These are phyloP conservation scores for Nysson spinosus DNA, from an alignment of 2,888 invertebrate genomes.

Conservation along the genomic window DNA sequence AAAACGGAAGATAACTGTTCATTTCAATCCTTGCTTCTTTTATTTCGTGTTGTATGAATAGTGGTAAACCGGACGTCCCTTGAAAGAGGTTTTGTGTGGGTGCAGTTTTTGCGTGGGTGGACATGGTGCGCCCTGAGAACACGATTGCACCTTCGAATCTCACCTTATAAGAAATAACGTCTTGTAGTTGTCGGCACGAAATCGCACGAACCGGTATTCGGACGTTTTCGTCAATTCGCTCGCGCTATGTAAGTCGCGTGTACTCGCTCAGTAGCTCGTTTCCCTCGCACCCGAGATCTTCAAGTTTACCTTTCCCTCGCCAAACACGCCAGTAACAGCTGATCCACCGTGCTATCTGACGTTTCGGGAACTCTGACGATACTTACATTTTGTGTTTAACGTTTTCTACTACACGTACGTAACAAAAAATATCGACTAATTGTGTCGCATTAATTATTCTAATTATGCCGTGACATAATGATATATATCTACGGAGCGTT, in stretches of 20 bases:
- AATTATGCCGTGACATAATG: too few species aligned
- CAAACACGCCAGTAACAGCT: slow-evolving; percentile 31
- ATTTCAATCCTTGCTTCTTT: slow-evolving; percentile 38
- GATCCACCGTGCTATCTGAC: slow-evolving; percentile 27
- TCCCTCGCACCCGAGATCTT: too few species aligned
- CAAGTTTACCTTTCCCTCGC: too few species aligned
- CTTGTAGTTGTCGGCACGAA: slow-evolving; percentile 24
- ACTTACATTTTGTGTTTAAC: too few species aligned
- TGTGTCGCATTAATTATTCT: too few species aligned
- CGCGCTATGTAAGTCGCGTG: slow-evolving; percentile 19
- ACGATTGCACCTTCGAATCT: slow-evolving; percentile 29
- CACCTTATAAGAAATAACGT: slow-evolving; percentile 53
- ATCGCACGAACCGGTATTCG: slow-evolving; percentile 37
- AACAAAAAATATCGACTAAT: too few species aligned
- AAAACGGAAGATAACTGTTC: too few species aligned
- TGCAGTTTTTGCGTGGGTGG: slow-evolving; percentile 46
- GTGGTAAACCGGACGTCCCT: background rate
- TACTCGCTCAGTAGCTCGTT: slow-evolving; percentile 29
- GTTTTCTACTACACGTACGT: too few species aligned
- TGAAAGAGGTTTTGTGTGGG: slow-evolving; percentile 15
- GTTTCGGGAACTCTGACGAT: slow-evolving; percentile 6
- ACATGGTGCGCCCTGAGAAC: slow-evolving; percentile 15
- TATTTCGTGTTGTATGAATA: slow-evolving; percentile 17
- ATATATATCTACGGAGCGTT: too few species aligned
- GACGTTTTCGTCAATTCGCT: slow-evolving; percentile 16